Percentiles rank a stretch among this genome's conserved stretches.
Evolutionary conservation across 2,113 vertebrate genomes (phyloP).

Genomic region (Ellobius talpinus): DNA sequence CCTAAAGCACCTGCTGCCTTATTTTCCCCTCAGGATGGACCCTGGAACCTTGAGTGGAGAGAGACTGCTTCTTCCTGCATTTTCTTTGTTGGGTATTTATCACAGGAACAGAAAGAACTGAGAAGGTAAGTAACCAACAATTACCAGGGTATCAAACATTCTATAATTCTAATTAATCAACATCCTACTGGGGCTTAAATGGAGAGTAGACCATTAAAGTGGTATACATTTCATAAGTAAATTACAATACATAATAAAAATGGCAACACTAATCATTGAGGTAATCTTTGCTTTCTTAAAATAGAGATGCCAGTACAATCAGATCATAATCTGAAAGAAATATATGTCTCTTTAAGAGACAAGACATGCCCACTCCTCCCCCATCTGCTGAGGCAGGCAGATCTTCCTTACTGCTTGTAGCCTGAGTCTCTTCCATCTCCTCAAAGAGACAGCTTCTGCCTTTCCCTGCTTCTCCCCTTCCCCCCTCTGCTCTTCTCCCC

Average conservation of each 20-base stretch:
- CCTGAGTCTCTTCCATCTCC: too few species aligned
- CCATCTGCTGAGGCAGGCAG: too few species aligned
- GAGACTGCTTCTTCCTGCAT: neutral
- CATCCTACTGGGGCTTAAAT: neutral
- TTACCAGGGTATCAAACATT: neutral
- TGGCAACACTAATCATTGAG: neutral
- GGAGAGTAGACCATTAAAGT: neutral
- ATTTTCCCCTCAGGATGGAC: neutral
- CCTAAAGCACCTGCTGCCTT: neutral
- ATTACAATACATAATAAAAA: neutral
- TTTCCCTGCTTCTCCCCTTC: too few species aligned
- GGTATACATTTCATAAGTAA: neutral
- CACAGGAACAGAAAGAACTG: neutral
- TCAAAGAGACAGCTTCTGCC: too few species aligned
- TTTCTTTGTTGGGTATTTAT: neutral
- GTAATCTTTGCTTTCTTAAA: neutral
- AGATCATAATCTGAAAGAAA: neutral
- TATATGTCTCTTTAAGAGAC: too few species aligned
- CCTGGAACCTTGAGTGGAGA: neutral
- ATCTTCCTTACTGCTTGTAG: too few species aligned
- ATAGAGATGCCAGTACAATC: neutral
- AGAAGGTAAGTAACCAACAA: neutral
- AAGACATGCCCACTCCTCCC: too few species aligned
- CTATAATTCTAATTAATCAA: neutral
- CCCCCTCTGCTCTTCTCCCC: too few species aligned